phyloP scores from a whole-genome alignment of 2,797 vertebrate genomes.

The Cheirogaleus major region DNA sequence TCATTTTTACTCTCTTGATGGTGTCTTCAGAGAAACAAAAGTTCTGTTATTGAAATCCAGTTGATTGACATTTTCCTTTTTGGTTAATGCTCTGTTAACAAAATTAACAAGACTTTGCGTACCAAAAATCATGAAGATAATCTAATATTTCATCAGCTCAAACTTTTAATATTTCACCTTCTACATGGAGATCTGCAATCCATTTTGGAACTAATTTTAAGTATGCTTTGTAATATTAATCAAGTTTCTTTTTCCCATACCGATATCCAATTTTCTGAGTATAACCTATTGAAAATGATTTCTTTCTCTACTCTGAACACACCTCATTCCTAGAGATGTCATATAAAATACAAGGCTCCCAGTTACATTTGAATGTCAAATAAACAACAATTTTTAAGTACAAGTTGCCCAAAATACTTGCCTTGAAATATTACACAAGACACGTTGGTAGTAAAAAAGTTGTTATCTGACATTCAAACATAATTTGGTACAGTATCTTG shows the following conservation, averaged over 20 bases:
- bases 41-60: not conserved
- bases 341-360: not conserved
- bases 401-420: not conserved
- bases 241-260: not conserved
- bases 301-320: not conserved
- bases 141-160: not conserved
- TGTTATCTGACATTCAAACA: not conserved
- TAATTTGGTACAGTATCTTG: not conserved
- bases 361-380: not conserved
- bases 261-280: not conserved
- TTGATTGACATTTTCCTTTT: not conserved
- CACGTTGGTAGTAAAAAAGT: not conserved
- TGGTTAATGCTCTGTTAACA: not conserved
- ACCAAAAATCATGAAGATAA: not conserved
- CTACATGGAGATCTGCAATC: not conserved
- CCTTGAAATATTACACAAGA: not conserved
- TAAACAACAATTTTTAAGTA: not conserved
- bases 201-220: not conserved
- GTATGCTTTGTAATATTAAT: not conserved
- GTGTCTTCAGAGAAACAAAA: not conserved
- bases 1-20: not conserved
- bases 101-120: not conserved
- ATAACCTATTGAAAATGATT: not conserved
- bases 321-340: not conserved
- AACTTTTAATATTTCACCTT: not conserved